Conservation (phyloP, 2,113 vertebrate species). For the Lophochroa leadbeateri region DNA sequence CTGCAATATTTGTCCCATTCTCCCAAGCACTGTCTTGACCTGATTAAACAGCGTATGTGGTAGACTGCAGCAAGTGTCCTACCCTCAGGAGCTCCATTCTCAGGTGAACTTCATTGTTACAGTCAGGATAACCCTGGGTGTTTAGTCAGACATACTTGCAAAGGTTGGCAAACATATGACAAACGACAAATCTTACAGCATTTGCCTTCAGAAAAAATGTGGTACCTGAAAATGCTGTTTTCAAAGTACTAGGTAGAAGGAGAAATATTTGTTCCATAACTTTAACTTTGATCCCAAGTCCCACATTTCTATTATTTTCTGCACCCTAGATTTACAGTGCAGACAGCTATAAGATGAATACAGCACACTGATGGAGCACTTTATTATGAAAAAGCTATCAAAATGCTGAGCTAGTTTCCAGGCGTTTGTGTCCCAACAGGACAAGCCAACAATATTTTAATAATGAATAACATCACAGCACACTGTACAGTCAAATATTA, state of each 20-base stretch:
- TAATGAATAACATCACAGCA: conserved; percentile 11
- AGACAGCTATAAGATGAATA: neutral
- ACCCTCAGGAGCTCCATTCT: neutral
- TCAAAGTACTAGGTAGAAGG: neutral
- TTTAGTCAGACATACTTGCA: neutral
- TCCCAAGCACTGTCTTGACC: neutral
- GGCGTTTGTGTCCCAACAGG: neutral
- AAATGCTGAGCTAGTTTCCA: neutral
- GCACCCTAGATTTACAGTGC: neutral
- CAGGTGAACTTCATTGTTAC: neutral
- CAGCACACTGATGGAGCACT: neutral
- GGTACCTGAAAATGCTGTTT: neutral
- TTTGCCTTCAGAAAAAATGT: neutral
- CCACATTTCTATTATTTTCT: neutral
- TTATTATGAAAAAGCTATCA: neutral
- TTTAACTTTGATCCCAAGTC: neutral
- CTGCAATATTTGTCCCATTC: neutral
- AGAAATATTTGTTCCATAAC: neutral
- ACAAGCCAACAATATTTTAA: neutral
- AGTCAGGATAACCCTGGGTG: neutral
- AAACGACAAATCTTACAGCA: neutral
- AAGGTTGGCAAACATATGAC: neutral
- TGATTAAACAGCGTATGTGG: accelerated
- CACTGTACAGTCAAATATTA: neutral
- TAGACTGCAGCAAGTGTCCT: neutral